A percentile compares a stretch with the other conserved stretches of the same genome.
Conservation (phyloP, 1,140 invertebrate species). For the Drosophila santomea region DNA sequence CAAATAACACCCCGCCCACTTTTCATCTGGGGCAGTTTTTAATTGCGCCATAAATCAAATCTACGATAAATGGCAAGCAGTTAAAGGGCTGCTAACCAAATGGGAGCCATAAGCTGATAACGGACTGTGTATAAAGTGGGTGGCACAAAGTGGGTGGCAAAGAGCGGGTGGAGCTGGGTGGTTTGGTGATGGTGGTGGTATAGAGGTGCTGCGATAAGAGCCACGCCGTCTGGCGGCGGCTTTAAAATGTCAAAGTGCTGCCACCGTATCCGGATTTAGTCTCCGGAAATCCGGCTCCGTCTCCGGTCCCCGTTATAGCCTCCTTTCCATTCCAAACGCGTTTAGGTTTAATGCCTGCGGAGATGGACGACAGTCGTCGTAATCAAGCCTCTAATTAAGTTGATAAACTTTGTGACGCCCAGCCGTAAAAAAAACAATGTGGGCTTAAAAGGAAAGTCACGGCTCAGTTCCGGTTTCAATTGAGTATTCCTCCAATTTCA, state of each 20-base stretch:
- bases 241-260: conserved; percentile 72
- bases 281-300: conserved; percentile 15
- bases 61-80: conserved; percentile 79
- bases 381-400: conserved; percentile 83
- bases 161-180: too few species aligned
- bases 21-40: conserved; percentile 65
- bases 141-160: neutral
- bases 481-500: neutral
- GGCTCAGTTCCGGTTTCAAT: neutral
- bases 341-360: conserved; percentile 69
- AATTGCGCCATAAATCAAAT: conserved; percentile 82
- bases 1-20: neutral
- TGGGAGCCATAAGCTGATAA: conserved; percentile 82
- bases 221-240: conserved; percentile 41
- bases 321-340: conserved; percentile 35
- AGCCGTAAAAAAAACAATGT: conserved; percentile 2
- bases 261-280: conserved; percentile 43
- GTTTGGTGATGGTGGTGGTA: neutral
- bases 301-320: conserved; percentile 8
- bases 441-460: neutral
- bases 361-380: conserved; percentile 60
- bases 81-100: conserved; percentile 83
- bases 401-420: conserved; percentile 69
- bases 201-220: conserved; percentile 65
- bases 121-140: conserved; percentile 35